Conservation (phyloP, 2,797 vertebrate genomes). For the Lepilemur septentrionalis region DNA sequence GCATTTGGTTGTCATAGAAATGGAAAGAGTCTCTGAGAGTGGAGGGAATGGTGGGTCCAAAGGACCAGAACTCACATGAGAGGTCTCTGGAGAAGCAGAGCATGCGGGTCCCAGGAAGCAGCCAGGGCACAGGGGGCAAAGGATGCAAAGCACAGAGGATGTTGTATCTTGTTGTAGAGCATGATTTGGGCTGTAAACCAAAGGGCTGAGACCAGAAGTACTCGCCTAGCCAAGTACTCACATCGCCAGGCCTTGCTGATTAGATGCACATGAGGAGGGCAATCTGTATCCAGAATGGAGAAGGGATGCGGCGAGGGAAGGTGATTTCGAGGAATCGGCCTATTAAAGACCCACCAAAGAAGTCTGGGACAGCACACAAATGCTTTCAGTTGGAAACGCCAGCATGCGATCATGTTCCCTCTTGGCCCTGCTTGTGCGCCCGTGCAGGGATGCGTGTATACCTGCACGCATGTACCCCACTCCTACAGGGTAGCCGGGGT, state of each 20-base stretch:
- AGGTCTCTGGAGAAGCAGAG: background rate
- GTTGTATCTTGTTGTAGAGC: rapidly evolving
- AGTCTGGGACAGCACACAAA: background rate
- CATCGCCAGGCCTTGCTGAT: background rate
- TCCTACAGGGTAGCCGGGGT: background rate
- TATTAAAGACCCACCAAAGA: background rate
- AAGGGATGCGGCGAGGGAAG: rapidly evolving
- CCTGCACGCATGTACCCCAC: background rate
- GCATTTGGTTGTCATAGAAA: background rate
- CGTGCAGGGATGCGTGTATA: background rate
- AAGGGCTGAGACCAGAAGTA: background rate
- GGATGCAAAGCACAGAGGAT: rapidly evolving
- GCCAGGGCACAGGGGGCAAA: rapidly evolving
- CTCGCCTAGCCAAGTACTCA: background rate
- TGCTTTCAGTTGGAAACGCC: rapidly evolving
- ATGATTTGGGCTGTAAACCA: background rate
- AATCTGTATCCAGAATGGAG: background rate
- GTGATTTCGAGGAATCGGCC: background rate
- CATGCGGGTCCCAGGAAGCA: rapidly evolving
- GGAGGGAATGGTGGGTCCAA: rapidly evolving
- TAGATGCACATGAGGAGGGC: rapidly evolving
- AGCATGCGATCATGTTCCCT: rapidly evolving
- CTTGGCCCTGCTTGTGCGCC: background rate
- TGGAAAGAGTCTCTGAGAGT: background rate
- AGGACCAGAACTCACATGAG: rapidly evolving